Base-by-base conservation (phyloP, 2,888 invertebrate genomes). In the Ctena decussata region DNA sequence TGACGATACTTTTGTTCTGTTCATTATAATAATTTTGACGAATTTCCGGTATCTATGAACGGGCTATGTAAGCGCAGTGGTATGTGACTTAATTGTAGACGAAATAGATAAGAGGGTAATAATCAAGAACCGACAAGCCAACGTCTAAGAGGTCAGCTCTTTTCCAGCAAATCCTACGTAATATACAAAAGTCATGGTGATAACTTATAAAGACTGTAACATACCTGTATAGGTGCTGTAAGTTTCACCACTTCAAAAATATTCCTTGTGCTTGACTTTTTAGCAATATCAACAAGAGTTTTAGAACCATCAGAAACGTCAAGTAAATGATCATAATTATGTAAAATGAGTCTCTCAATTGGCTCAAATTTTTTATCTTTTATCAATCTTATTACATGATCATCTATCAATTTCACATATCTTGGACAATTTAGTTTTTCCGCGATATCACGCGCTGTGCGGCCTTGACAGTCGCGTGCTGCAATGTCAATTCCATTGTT, bases 301-400 rank as follows among this genome's bases (percentile, higher is more conserved):
- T 77, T 84, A 21, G 90, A 88, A 24, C 85, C 86, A 71, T 94
- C 93, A n/a, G 82, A 88, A 24, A 93, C 91, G 87, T 94, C 94
- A 65, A 91, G 27, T n/a, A 95, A 82, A 85, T 95, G 95, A 77
- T 95, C 94, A 84, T 95, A 95, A 27, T 90, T 93, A 27, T 94
- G 93, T 49, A 95, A 81, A 46, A 95, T 91, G 32, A 95, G 87
- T 76, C 88, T 90, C 84, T 95, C 95, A 44, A 95, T 79, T 24
- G 86, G 83, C 30, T 90, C 91, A 37, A 92, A 91, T 46, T 91
- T 89, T 72, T 92, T 92, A 46, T 90, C 91, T 73, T 92, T 92
- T 77, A 93, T 89, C 74, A 92, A 77, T 80, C 91, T 90, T 39
- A 94, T 89, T 30, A 94, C 84, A 57, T 87, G 86, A 11, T 91